A percentile compares a stretch with the other conserved stretches of the same genome.
phyloP scores from a whole-genome alignment of 2,888 invertebrate genomes.

The Oithona nana region DNA sequence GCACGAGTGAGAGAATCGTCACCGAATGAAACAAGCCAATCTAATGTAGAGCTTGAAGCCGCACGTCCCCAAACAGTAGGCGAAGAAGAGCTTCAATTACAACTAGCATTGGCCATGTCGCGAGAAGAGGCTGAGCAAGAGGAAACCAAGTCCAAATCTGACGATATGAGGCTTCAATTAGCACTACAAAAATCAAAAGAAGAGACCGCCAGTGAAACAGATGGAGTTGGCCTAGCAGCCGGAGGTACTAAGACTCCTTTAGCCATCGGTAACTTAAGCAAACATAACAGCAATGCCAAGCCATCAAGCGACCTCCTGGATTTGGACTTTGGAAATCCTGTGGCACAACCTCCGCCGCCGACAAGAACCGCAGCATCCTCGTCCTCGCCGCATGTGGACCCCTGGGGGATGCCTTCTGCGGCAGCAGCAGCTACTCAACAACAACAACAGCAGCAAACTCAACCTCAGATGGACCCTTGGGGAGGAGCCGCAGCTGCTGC shows the following conservation, averaged over 20 bases:
- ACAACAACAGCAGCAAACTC: conserved; percentile 36
- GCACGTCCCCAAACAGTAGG: conserved; percentile 32
- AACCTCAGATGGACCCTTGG: too few species aligned
- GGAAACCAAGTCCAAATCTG: conserved; percentile 75
- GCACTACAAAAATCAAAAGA: conserved; percentile 53
- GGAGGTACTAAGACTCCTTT: conserved; percentile 11
- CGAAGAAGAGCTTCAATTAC: conserved; percentile 93
- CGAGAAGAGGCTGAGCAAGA: conserved; percentile 96
- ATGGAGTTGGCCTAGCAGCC: neutral
- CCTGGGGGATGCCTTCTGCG: conserved; percentile 42
- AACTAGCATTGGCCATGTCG: conserved; percentile 93
- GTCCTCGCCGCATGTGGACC: conserved; percentile 33
- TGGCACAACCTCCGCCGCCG: conserved; percentile 25
- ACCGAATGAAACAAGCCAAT: neutral
- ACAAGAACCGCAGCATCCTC: conserved; percentile 28
- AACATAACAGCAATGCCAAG: conserved; percentile 18
- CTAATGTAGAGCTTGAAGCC: conserved; percentile 20
- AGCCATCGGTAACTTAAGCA: neutral
- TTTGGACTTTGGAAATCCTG: conserved; percentile 20
- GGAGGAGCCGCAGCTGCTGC: neutral
- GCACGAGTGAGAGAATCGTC: neutral
- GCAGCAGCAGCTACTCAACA: conserved; percentile 47
- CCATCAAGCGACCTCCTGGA: conserved; percentile 19
- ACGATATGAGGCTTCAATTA: conserved; percentile 86
- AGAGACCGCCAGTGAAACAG: conserved; percentile 12